phyloP scores from a whole-genome alignment of 2,797 vertebrate species.

The Enteromius treurensis region DNA sequence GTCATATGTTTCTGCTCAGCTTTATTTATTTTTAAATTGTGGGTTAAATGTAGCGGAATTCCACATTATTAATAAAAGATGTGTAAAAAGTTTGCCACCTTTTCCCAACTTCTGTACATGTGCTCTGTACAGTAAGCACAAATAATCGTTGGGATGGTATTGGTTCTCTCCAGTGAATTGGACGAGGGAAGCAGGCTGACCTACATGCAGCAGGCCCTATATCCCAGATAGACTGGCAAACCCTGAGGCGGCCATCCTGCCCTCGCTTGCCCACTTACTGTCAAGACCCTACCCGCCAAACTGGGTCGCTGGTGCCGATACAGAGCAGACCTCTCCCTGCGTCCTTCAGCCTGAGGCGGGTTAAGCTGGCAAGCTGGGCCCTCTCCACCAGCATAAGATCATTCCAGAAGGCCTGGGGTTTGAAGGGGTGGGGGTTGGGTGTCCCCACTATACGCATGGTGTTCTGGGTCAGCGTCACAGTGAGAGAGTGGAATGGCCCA shows the following conservation, averaged over 20 bases:
- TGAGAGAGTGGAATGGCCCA: conserved; percentile 23
- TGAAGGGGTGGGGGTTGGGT: conserved; percentile 22
- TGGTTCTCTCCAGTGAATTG: conserved; percentile 40
- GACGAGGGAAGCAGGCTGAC: conserved; percentile 69
- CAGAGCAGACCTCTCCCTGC: conserved; percentile 48
- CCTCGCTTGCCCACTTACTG: conserved; percentile 61
- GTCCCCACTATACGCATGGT: conserved; percentile 14
- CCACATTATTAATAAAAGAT: background rate
- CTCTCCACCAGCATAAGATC: conserved; percentile 29
- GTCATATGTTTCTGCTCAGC: background rate
- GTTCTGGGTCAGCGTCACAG: conserved; percentile 42
- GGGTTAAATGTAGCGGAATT: background rate
- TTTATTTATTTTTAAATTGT: conserved; percentile 8
- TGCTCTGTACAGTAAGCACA: conserved; percentile 10
- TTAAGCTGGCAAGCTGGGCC: conserved; percentile 34
- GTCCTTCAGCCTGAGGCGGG: conserved; percentile 39
- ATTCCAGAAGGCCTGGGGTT: conserved; percentile 35
- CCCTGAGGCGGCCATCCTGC: conserved; percentile 62
- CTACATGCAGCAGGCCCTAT: conserved; percentile 76
- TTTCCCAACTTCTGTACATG: conserved; percentile 2
- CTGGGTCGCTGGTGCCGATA: conserved; percentile 68
- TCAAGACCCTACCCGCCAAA: conserved; percentile 63
- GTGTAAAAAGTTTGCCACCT: background rate
- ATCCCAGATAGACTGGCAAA: conserved; percentile 71
- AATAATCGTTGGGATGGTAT: conserved; percentile 8